Base-by-base conservation (phyloP, 1,140 invertebrate species). In the Pissodes strobi region DNA sequence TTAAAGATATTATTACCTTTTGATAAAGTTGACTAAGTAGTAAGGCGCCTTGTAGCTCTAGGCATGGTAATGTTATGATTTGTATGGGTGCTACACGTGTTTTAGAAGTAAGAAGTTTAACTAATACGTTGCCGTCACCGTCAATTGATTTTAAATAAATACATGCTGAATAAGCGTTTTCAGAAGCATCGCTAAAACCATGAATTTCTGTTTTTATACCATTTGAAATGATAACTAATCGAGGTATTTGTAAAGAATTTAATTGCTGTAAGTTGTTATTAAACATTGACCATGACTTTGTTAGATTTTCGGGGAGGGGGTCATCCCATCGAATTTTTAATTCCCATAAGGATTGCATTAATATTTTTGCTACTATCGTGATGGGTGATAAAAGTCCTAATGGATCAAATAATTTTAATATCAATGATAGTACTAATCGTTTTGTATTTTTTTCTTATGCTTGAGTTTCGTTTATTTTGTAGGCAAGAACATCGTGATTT, bases 131-230 rank as follows among this genome's bases (percentile, higher is more conserved):
- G 15, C 21, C 21, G 5, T 21, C 9, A n/a, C 17, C n/a, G 48
- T 48, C 25, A 39, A 46, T 55, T 0, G 69, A 57, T 1, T 69
- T 41, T 1, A 75, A 1, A 34, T 79, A 79, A 0, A 78, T 21
- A 22, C 71, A 74, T 0, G 77, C 74, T 0, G 72, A 75, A 49
- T 79, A 80, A 0, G 71, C 74, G n/a, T n/a, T n/a, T n/a, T n/a
- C n/a, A n/a, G n/a, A n/a, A n/a, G n/a, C n/a, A n/a, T n/a, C n/a
- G n/a, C 68, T 70, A 48, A 79, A 80, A 9, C 39, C 39, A 43
- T 43, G n/a, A n/a, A n/a, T n/a, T n/a, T n/a, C n/a, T n/a, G n/a
- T n/a, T n/a, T n/a, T n/a, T n/a, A n/a, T n/a, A n/a, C n/a, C n/a
- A n/a, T n/a, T n/a, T n/a, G n/a, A n/a, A n/a, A n/a, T n/a, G n/a